Evolutionary conservation across 2,797 vertebrate species (phyloP), one percentile per base, ranked within the genome.

Genomic region (Artibeus lituratus): DNA sequence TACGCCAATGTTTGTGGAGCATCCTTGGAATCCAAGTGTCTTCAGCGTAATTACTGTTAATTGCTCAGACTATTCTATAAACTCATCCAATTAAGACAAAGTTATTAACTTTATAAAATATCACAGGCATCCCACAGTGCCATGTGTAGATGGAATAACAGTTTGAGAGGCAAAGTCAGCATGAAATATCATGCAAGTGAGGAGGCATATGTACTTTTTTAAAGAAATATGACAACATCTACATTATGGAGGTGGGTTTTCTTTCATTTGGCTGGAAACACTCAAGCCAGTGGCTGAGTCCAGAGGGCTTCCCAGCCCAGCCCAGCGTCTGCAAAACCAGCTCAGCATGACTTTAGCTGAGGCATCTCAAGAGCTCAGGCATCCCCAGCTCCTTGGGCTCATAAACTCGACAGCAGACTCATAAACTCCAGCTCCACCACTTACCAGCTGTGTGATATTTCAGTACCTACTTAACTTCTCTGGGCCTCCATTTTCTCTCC

Each of bases 101-200:
- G 98, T 98, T 98, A 98, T 98, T 98, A 98, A 98, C 98, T 98
- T 98, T 98, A 98, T 98, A 98, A 98, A 98, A 98, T 97, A 98
- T 98, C 55, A 0, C 98, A 97, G 98, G 98, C 98, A 84, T 98
- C 98, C 98, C 98, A 98, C 98, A 89, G 98, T 93, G 98, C 97
- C 95, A 42, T 98, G 97, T 98, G 98, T 98, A 96, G 97, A 97
- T 95, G 98, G 97, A 97, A 97, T 97, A 97, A 96, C 96, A 26
- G 93, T 97, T 96, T 39, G 55, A 97, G 98, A 97, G 98, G 97
- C 98, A 98, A 96, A 97, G 97, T 97, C 96, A 97, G 87, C 96
- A 37, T 19, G 94, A 97, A 95, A 35, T 59, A 51, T 87, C 95
- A 98, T 98, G 98, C 98, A 94, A 96, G 97, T 88, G 0, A 49